Conservation (phyloP, 2,797 vertebrate species). For the Sarcoramphus papa region DNA sequence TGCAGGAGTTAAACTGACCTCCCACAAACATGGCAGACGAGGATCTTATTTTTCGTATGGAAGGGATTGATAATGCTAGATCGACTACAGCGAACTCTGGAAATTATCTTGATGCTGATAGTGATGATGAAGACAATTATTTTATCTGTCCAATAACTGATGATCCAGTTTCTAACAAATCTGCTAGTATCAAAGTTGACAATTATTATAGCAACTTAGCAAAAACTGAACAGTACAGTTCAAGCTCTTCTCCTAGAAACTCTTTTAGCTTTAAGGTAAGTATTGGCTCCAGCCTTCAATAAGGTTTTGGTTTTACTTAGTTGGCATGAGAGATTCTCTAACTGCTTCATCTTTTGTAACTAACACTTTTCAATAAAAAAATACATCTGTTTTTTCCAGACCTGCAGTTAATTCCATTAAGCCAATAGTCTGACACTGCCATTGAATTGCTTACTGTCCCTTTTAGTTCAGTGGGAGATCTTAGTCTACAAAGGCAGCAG, state of each 20-base stretch:
- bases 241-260: constrained; percentile 80
- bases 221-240: constrained; percentile 70
- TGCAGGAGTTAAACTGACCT: neutral
- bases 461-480: neutral
- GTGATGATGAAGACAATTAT: constrained; percentile 83
- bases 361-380: neutral
- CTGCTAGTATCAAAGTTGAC: constrained; percentile 69
- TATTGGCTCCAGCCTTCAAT: neutral
- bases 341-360: neutral
- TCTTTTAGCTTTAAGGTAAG: constrained; percentile 86
- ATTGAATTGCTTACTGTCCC: neutral
- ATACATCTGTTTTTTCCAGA: neutral
- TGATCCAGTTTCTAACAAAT: constrained; percentile 74
- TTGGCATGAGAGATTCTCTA: neutral
- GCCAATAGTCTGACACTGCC: neutral
- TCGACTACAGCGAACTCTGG: constrained; percentile 34
- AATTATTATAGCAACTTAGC: constrained; percentile 73
- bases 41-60: constrained; percentile 94
- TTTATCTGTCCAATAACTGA: constrained; percentile 89
- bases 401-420: constrained; percentile 36
- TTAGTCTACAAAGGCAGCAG: neutral
- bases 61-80: constrained; percentile 81
- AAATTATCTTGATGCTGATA: constrained; percentile 70
- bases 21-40: constrained; percentile 84
- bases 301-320: neutral